Evolutionary conservation across 2,888 invertebrate genomes (phyloP), one percentile per base, ranked within the genome.

Genomic region (Drosophila dives): DNA sequence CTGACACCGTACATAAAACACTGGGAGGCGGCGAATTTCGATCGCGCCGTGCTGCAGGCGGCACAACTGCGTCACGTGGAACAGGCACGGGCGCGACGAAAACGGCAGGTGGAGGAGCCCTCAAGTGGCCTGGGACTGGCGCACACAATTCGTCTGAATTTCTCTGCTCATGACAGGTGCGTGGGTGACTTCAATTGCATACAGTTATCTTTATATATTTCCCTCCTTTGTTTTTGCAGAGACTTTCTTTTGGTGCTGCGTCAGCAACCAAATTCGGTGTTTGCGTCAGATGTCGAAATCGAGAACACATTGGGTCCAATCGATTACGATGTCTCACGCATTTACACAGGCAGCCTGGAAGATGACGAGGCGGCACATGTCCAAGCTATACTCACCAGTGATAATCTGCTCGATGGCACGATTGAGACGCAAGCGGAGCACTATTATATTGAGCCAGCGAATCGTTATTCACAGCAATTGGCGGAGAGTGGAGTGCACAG

Each of bases 381-480:
- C 62, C 96, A 97, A 91, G 98, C 98, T 48, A 94, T 98, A 87
- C 95, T 98, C 86, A 98, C 98, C 72, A 94, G 95, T 68, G 96
- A 97, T 72, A 98, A 98, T 66, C 94, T 97, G 68, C 97, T 98
- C 93, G 98, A 98, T 92, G 98, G 98, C 62, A 96, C 96, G 64
- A 96, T 98, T 91, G 95, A 95, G 92, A 96, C 97, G 60, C 94
- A 94, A 66, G 94, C 95, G 60, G 97, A 97, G 89, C 96, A 97
- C 89, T 97, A 95, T 93, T 97, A 97, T 93, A 95, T 98, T 83
- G 98, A 98, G 93, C 87, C 93, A 75, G 90, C 92, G 74, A 87
- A 91, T 72, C 84, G 93, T 89, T 91, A 94, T 92, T 90, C 94
- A 89, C 94, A 94, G 82, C 93, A 94, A 76, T 93, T 94, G 83